Base-by-base conservation (phyloP, 2,888 invertebrate genomes). In the Matsumyia berberina region DNA sequence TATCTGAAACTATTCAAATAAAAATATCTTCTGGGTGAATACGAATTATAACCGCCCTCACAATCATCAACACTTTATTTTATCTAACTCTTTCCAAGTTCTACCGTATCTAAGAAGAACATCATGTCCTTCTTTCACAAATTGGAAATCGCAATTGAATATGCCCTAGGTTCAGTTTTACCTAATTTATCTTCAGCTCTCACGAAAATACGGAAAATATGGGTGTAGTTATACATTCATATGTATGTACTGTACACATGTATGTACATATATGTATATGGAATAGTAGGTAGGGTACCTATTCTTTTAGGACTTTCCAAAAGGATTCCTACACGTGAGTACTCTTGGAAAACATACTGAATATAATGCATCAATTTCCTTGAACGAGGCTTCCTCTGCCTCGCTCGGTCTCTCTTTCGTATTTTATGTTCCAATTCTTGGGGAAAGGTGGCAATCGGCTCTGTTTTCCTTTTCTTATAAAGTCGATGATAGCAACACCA, bases 351-450 rank as follows among this genome's bases (percentile, higher is more conserved):
- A 29, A 42, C 44, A 11, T 60, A 29, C 37, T 31, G 31, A 60
- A n/a, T n/a, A n/a, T n/a, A n/a, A 19, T 73, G 62, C 62, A 73
- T 39, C 51, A 62, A 42, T 73, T 62, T 73, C n/a, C 49, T 12
- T 60, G 15, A 60, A 58, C 70, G n/a, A n/a, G n/a, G 58, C 46
- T 58, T 57, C 7, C 2, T 1, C 24, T 8, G 2, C 11, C n/a
- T 1, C 11, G 6, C 5, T 19, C 42, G 11, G 8, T 11, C 8
- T 9, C 39, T 6, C 12, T 17, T 8, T 31, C 7, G n/a, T 33
- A 11, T 31, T n/a, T 9, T 44, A 60, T 53, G 31, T 31, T n/a
- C 31, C 1, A 12, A 53, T 44, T 15, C 17, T 31, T 60, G 1
- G 9, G 29, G n/a, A 29, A 7, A 31, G 15, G 2, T 19, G 5